Conservation (phyloP, 2,113 vertebrate species). For the Oxygymnocypris stewartii region DNA sequence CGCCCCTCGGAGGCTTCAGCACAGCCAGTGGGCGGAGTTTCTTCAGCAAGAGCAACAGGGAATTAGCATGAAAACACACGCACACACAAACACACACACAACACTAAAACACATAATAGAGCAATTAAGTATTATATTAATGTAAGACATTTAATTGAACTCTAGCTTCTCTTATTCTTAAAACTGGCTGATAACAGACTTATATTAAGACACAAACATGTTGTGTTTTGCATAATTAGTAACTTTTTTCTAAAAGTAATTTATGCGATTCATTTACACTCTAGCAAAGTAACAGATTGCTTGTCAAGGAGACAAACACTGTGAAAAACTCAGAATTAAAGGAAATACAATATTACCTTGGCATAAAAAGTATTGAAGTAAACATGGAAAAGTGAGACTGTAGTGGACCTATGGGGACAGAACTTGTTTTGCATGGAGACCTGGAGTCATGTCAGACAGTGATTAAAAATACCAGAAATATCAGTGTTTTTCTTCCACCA, state of each 20-base stretch:
- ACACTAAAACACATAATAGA: not conserved
- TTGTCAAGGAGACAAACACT: not conserved
- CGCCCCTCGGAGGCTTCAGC: conserved; percentile 58
- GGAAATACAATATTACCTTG: not conserved
- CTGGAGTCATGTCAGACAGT: not conserved
- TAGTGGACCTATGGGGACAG: not conserved
- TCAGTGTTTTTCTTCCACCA: not conserved
- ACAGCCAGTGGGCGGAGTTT: conserved; percentile 53
- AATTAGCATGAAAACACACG: conserved; percentile 30
- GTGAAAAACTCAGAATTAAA: not conserved
- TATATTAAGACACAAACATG: not conserved
- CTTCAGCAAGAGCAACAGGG: conserved; percentile 55
- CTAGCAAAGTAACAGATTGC: not conserved
- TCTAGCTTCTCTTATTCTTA: not conserved
- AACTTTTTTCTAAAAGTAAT: not conserved
- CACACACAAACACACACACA: conserved; percentile 14
- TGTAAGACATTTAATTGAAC: not conserved
- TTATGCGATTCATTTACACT: not conserved
- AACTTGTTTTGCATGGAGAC: not conserved
- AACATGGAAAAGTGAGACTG: not conserved
- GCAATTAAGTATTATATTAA: conserved; percentile 2
- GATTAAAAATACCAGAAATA: not conserved
- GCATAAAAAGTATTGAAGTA: not conserved
- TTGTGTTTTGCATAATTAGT: not conserved
- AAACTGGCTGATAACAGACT: not conserved